Evolutionary conservation across 2,888 invertebrate genomes (phyloP).

Genomic region (Deroplatys truncata): DNA sequence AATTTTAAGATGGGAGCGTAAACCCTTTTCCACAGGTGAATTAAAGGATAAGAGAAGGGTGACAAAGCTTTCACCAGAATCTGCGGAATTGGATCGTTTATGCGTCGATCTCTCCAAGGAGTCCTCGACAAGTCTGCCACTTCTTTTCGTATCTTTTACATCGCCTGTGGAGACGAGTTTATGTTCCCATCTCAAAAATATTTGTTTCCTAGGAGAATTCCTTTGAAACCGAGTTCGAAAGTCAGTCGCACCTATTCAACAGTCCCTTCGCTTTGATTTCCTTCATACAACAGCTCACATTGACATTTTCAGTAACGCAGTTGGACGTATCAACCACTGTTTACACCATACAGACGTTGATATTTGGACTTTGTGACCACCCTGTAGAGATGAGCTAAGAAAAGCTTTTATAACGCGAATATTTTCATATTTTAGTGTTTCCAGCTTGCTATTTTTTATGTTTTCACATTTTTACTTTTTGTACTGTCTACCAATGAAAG

Average conservation of each 20-base stretch:
- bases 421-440: too few relatives aligned
- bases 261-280: neutral
- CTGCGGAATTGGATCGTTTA: neutral
- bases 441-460: too few relatives aligned
- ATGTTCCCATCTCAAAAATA: neutral
- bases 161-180: neutral
- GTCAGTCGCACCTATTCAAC: neutral
- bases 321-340: too few relatives aligned
- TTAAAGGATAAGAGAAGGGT: neutral
- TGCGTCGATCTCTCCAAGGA: neutral
- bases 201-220: neutral
- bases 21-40: neutral
- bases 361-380: too few relatives aligned
- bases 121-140: neutral
- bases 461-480: too few relatives aligned
- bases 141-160: neutral
- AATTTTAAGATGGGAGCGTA: neutral
- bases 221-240: neutral
- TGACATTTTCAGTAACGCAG: too few relatives aligned
- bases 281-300: neutral
- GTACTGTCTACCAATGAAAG: too few relatives aligned
- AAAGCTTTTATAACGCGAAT: too few relatives aligned
- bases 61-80: neutral
- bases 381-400: too few relatives aligned
- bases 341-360: too few relatives aligned